These are phyloP conservation scores for Vireo griseus DNA, from an alignment of 2,797 vertebrate genomes.

Conservation along the genomic window DNA sequence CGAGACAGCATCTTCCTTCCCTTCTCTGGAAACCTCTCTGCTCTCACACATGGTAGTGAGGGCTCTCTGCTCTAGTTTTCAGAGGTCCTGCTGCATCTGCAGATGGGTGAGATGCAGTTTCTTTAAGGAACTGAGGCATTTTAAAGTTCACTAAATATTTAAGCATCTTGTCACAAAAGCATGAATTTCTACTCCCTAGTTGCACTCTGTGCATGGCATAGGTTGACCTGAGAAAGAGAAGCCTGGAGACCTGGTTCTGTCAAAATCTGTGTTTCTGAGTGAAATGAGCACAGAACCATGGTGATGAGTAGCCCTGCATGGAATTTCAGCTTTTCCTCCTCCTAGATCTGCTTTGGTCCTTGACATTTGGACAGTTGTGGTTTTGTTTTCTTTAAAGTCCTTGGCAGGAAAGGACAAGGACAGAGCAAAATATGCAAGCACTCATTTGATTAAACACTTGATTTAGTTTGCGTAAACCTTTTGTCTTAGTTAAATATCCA, in stretches of 20 bases:
- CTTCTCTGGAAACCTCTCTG: background rate
- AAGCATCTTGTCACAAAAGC: background rate
- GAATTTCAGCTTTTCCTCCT: background rate
- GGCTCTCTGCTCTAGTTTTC: background rate
- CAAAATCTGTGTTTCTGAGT: background rate
- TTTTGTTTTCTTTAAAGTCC: background rate
- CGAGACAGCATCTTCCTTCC: background rate
- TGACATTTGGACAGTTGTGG: background rate
- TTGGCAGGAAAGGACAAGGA: background rate
- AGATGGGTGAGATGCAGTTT: background rate
- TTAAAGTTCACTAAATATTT: background rate
- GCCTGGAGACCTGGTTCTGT: background rate
- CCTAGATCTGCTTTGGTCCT: background rate
- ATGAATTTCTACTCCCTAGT: background rate
- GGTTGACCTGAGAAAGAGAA: background rate
- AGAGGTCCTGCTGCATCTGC: background rate
- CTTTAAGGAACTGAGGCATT: background rate
- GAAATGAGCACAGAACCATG: background rate
- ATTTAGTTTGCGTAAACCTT: background rate
- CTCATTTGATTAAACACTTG: background rate
- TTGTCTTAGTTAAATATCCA: background rate
- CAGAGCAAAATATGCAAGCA: background rate
- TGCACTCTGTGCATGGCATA: background rate
- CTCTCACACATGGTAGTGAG: background rate
- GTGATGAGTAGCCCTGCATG: background rate